A percentile compares a stretch with the other conserved stretches of the same genome.
Conservation (phyloP, 2,797 vertebrate genomes). For the Amazona finschi region DNA sequence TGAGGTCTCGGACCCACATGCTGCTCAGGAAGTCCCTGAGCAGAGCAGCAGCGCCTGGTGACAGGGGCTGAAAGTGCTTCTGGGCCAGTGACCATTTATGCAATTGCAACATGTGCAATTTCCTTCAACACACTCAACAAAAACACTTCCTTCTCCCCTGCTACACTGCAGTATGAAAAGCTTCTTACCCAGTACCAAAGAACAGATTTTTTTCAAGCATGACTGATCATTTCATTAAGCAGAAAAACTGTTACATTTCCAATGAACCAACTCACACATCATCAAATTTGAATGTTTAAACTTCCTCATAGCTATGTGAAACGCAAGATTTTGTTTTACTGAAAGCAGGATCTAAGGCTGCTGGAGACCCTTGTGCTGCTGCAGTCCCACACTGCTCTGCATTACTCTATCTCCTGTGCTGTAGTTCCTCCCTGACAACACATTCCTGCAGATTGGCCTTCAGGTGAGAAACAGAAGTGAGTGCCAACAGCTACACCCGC, state of each 20-base stretch:
- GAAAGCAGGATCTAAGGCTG: neutral
- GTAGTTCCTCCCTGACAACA: neutral
- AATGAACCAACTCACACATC: neutral
- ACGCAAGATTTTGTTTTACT: neutral
- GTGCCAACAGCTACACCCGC: neutral
- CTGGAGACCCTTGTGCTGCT: neutral
- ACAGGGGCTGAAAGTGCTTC: neutral
- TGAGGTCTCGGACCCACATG: neutral
- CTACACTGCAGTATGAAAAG: neutral
- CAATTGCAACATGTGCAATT: neutral
- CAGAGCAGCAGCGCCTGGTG: neutral
- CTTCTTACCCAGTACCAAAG: neutral
- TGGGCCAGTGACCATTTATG: neutral
- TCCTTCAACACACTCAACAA: neutral
- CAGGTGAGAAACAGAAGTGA: neutral
- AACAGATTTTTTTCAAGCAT: neutral
- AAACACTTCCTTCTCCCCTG: neutral
- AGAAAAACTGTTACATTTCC: neutral
- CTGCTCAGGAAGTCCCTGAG: neutral
- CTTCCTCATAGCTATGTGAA: neutral
- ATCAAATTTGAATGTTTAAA: fast-evolving
- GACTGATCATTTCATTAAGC: neutral
- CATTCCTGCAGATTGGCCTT: neutral
- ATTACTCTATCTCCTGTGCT: fast-evolving
- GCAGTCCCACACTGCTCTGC: neutral